Conservation (phyloP, 2,888 invertebrate species). For the Carcina quercana region DNA sequence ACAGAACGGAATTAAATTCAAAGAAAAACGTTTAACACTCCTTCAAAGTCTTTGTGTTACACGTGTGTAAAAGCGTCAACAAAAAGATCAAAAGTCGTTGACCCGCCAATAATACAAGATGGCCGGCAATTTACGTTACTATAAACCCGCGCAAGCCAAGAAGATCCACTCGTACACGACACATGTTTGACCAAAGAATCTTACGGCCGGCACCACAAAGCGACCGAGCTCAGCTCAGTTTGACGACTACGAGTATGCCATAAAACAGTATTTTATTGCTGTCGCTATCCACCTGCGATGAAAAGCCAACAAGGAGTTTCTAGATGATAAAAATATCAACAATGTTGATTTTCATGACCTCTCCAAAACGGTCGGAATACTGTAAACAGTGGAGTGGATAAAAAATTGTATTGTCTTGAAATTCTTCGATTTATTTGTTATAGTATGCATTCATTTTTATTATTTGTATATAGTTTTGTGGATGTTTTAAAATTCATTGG, state of each 20-base stretch:
- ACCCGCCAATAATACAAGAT: conserved; percentile 16
- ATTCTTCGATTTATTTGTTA: no score
- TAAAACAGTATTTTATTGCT: conserved; percentile 57
- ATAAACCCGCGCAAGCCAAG: conserved; percentile 39
- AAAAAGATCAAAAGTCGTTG: background rate
- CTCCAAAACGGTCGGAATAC: no score
- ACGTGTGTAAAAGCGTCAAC: background rate
- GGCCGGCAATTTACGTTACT: conserved; percentile 25
- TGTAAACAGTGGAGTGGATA: no score
- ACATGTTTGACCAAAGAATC: conserved; percentile 23
- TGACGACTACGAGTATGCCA: conserved; percentile 44
- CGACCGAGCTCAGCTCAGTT: conserved; percentile 36
- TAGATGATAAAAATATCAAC: conserved; percentile 21
- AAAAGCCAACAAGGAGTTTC: conserved; percentile 21
- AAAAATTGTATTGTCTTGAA: no score
- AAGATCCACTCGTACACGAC: conserved; percentile 21
- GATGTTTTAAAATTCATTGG: no score
- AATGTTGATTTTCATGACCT: conserved; percentile 7
- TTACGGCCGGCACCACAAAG: conserved; percentile 30
- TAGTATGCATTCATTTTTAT: no score
- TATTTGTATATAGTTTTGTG: no score
- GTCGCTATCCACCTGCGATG: conserved; percentile 31
- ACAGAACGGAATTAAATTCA: no score
- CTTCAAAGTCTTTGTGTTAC: no score
- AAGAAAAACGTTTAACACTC: no score